These are phyloP conservation scores for Metridium senile DNA, from an alignment of 92 coral and sea anemone species.

Conservation along the genomic window DNA sequence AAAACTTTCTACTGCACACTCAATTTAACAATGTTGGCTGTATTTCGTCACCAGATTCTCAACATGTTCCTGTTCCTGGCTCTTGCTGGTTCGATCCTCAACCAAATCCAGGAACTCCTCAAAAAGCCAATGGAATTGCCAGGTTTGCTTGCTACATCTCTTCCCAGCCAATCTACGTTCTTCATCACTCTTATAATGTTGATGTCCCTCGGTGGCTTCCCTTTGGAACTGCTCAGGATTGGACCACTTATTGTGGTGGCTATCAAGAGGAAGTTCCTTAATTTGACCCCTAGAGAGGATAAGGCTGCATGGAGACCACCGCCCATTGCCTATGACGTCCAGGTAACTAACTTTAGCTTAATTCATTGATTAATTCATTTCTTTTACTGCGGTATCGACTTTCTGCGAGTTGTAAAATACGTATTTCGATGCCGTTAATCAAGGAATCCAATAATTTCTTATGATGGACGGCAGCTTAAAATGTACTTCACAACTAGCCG, in stretches of 20 bases:
- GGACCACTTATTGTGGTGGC: constrained; percentile 71
- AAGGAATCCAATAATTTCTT: no score
- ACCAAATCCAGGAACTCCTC: constrained; percentile 44
- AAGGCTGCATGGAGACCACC: constrained; percentile 94
- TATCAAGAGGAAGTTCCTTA: constrained; percentile 75
- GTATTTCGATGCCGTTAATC: no score
- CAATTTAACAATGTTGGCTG: no score
- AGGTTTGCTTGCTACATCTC: constrained; percentile 63
- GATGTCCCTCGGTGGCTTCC: constrained; percentile 63
- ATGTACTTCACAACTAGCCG: no score
- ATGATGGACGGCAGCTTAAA: no score
- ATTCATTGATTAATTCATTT: no score
- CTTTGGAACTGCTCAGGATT: constrained; percentile 76
- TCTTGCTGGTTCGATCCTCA: constrained; percentile 67
- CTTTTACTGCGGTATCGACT: no score
- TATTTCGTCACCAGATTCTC: no score
- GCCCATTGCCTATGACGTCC: constrained; percentile 60
- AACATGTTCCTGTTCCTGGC: constrained; percentile 84
- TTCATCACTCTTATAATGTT: constrained; percentile 82
- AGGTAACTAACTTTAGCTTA: constrained; percentile 63
- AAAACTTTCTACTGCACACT: no score
- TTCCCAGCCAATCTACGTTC: constrained; percentile 88
- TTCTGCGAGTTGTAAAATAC: no score
- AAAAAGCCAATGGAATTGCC: constrained; percentile 74
- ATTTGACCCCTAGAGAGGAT: constrained; percentile 77